Base-by-base conservation (phyloP, 2,888 invertebrate genomes). In the Sinhomidia bicolor region DNA sequence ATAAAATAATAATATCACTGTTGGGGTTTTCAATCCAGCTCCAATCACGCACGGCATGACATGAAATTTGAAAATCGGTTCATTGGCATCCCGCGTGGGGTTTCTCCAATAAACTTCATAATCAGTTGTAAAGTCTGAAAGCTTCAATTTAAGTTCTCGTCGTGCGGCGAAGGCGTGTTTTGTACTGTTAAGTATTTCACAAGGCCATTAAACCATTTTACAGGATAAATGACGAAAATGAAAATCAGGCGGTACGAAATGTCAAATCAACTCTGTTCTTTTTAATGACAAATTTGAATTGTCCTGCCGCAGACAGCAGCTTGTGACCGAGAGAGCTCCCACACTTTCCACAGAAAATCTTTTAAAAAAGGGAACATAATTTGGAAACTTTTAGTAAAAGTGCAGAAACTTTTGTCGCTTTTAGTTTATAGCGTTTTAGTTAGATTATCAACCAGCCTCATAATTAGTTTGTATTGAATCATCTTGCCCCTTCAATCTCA, bases 221-320 rank as follows among this genome's bases (percentile, higher is more conserved):
- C 23, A 90, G 82, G 80, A 90, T 89, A 85, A 89, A 90, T 80
- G 89, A 89, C 82, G 89, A 79, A 62, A 85, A 88, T 71, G 89
- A 81, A 51, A 81, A 81, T 88, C 90, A 90, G 17, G 74, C 12
- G n/a, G 89, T 60, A 20, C 76, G 74, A 36, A 81, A 54, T 2
- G 62, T 82, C 1, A 90, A 68, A 29, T 60, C 60, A 29, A 89
- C 54, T 20, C 47, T 62, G 32, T 65, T 12, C 17, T 74, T 32
- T 36, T 41, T 65, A 14, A 79, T 81, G 32, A 62, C 26, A 47
- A 78, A 71, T 14, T 26, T 60, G 10, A 20, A 29, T 32, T 78
- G 23, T 62, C 60, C 83, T 47, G 20, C 80, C 41, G 29, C 54
- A 14, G 20, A 41, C 26, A 23, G 26, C 4, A 12, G 26, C 62